Base-by-base conservation (phyloP, 2,113 vertebrate genomes). In the Sander lucioperca region DNA sequence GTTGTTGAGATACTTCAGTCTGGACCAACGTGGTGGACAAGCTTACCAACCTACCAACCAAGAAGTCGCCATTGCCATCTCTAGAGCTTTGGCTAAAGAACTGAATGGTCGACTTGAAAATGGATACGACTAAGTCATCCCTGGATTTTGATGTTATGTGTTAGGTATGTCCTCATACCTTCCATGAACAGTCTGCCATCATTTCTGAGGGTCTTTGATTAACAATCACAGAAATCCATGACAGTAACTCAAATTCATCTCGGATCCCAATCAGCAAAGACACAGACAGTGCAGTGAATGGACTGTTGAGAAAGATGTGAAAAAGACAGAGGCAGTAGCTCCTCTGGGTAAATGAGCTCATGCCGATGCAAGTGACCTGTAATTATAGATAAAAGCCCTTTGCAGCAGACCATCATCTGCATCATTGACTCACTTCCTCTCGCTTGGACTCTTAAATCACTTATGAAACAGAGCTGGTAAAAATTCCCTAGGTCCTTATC, bases 341-440 rank as follows among this genome's bases (percentile, higher is more conserved):
- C 18, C 36, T 69, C 43, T 62, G 58, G 53, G 74, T 80, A 72
- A 90, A 87, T 68, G 80, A 89, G 82, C 91, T 83, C 58, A 53
- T 77, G 83, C 77, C 80, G 64, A 77, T 70, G 68, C 84, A 69
- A 73, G 76, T 83, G 86, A 89, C 88, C 74, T 83, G 88, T 85
- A 79, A 91, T 91, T 88, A 85, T 62, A 70, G 77, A 88, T 88
- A 85, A 91, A 88, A 92, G 68, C 80, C 80, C 53, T 71, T 56
- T 70, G 84, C 86, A 88, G 86, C 84, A 63, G 47, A 79, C 66
- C 63, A 63, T 90, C 61, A 71, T 85, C 78, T 85, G 73, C 79
- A 77, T 81, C 86, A 70, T 39, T 83, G 75, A 84, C 84, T 89
- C 70, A 11, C 53, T 61, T 59, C 83, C 83, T 67, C 43, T 51